phyloP scores from a whole-genome alignment of 2,113 vertebrate genomes.

The Coreoperca whiteheadi region DNA sequence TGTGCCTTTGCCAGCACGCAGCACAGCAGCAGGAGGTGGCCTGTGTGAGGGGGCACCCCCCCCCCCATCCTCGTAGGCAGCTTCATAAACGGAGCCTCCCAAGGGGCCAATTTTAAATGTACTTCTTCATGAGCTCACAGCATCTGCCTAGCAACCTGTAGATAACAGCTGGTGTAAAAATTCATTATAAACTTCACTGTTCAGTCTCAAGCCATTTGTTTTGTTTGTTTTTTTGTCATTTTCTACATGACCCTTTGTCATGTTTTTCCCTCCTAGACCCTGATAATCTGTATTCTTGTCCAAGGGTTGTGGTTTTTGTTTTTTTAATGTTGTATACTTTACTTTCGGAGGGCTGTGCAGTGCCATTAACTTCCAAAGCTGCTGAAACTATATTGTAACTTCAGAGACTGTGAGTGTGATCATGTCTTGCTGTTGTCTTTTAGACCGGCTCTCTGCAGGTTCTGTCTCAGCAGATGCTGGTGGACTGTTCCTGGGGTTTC shows the following conservation, averaged over 20 bases:
- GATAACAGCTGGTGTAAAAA: slow-evolving; percentile 33
- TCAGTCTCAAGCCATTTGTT: too few relatives aligned
- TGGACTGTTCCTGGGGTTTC: slow-evolving; percentile 89
- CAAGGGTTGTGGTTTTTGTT: not conserved
- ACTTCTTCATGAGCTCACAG: slow-evolving; percentile 24
- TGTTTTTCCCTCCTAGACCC: too few relatives aligned
- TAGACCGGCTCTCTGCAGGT: slow-evolving; percentile 84
- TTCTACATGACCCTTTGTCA: not conserved
- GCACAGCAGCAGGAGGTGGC: slow-evolving; percentile 49
- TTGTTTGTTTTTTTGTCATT: not conserved
- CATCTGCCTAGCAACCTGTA: slow-evolving; percentile 3
- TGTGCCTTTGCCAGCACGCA: slow-evolving; percentile 21
- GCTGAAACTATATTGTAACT: not conserved
- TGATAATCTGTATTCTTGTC: not conserved
- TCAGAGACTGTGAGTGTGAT: not conserved
- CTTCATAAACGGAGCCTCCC: slow-evolving; percentile 52
- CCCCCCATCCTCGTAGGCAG: slow-evolving; percentile 23
- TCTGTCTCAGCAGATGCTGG: slow-evolving; percentile 89
- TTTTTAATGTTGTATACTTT: not conserved
- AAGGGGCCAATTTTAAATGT: slow-evolving; percentile 16
- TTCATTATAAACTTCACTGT: not conserved
- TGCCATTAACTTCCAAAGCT: not conserved
- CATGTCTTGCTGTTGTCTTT: not conserved
- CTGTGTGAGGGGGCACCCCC: not conserved
- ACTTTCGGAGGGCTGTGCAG: not conserved